These are phyloP conservation scores for Ailurus styani DNA, from an alignment of 2,113 vertebrate species.

Conservation along the genomic window DNA sequence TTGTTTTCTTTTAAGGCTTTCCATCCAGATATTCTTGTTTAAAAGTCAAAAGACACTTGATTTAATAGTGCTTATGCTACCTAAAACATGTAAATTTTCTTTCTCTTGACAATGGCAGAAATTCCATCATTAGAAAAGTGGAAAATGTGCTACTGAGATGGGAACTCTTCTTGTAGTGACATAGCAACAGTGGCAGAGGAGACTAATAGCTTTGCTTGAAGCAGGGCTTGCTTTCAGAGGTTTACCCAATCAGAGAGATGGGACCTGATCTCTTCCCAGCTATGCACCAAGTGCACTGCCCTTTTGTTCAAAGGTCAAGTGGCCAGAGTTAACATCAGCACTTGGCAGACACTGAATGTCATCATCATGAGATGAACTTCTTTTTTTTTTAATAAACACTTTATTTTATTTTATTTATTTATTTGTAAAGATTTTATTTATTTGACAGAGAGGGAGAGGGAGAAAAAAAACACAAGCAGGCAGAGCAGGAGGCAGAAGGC, in stretches of 20 bases:
- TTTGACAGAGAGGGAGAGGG: too few relatives aligned
- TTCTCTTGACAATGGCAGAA: not conserved
- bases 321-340: not conserved
- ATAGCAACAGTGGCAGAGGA: not conserved
- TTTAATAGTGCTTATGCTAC: not conserved
- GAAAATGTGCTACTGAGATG: not conserved
- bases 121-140: not conserved
- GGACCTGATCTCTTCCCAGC: not conserved
- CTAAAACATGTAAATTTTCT: not conserved
- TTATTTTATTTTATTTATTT: too few relatives aligned
- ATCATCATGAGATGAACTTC: not conserved
- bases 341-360: not conserved
- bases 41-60: not conserved
- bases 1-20: not conserved
- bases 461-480: too few relatives aligned
- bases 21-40: not conserved
- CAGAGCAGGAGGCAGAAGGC: too few relatives aligned
- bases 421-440: too few relatives aligned
- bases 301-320: not conserved
- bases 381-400: too few relatives aligned
- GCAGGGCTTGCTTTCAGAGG: not conserved
- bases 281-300: not conserved
- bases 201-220: not conserved
- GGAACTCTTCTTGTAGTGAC: not conserved
- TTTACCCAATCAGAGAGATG: not conserved